These are phyloP conservation scores for Sanderia malayensis DNA, from an alignment of 30 jellyfish, hydroid and myxozoan genomes.

Conservation along the genomic window DNA sequence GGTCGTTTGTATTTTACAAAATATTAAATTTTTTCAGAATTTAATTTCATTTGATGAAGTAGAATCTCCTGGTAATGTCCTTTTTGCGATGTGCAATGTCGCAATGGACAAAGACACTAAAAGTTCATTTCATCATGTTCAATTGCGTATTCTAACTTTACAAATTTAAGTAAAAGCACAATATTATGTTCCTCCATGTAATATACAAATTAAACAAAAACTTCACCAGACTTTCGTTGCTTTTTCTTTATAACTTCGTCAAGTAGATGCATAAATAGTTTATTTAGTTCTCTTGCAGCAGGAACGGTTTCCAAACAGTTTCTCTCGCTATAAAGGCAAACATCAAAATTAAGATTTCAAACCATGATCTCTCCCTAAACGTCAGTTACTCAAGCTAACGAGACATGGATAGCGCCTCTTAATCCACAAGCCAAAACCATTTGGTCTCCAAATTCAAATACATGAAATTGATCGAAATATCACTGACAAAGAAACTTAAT, in stretches of 20 bases:
- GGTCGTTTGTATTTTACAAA: too few species aligned
- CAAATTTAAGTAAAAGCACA: too few species aligned
- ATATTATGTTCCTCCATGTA: too few species aligned
- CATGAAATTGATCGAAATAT: too few species aligned
- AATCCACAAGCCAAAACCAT: neutral
- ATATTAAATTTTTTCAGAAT: too few species aligned
- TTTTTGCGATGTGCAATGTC: too few species aligned
- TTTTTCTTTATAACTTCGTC: slow-evolving; percentile 31
- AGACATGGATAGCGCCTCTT: neutral
- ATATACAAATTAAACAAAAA: slow-evolving; percentile 37
- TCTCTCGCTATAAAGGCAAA: neutral
- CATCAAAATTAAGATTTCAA: neutral
- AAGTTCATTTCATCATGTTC: too few species aligned
- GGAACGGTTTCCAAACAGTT: neutral
- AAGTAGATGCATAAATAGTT: slow-evolving; percentile 32
- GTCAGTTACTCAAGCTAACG: neutral
- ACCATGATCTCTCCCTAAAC: neutral
- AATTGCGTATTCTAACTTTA: too few species aligned
- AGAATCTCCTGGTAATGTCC: too few species aligned
- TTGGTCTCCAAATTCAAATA: neutral
- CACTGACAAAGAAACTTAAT: too few species aligned
- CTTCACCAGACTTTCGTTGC: slow-evolving; percentile 50
- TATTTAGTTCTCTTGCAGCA: neutral
- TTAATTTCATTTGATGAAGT: too few species aligned
- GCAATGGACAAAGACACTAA: too few species aligned